phyloP scores from a whole-genome alignment of 2,888 invertebrate genomes.

The Heliconius ethilla region DNA sequence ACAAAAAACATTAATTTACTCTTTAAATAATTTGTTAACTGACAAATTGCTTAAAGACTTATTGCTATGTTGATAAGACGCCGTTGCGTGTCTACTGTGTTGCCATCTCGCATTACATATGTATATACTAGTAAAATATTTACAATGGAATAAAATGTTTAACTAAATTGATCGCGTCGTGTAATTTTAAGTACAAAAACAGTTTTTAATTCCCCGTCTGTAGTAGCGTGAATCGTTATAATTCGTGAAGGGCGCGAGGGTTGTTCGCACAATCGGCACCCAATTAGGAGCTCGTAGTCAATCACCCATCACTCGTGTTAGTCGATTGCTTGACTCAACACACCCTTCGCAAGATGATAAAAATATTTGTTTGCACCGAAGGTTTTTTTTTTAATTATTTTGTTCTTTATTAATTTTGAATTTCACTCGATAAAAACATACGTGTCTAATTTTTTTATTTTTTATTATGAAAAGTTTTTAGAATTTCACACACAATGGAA shows the following conservation, averaged over 20 bases:
- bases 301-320: constrained; percentile 46
- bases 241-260: constrained; percentile 41
- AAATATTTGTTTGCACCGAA: constrained; percentile 21
- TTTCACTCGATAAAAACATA: not conserved
- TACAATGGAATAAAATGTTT: constrained; percentile 50
- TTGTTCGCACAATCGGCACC: constrained; percentile 46
- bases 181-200: constrained; percentile 53
- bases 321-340: constrained; percentile 42
- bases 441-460: not conserved
- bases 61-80: constrained; percentile 66
- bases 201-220: constrained; percentile 38
- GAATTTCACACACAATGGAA: not conserved
- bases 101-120: constrained; percentile 51
- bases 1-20: constrained; percentile 66
- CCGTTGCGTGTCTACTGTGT: constrained; percentile 53
- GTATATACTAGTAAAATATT: constrained; percentile 52
- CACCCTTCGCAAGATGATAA: constrained; percentile 34
- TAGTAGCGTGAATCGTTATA: constrained; percentile 38
- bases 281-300: constrained; percentile 50
- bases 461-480: not conserved
- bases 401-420: not conserved
- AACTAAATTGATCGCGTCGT: constrained; percentile 36
- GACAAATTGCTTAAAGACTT: constrained; percentile 60
- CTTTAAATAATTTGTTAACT: constrained; percentile 54
- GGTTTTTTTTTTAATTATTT: not conserved